Evolutionary conservation across 1,140 invertebrate species (phyloP).

Genomic region (fruit fly (Drosophila melanogaster)): Release_6_plus_ISO1_MT NT_033779.5:6899001-6899500

Average conservation of each 20-base stretch:
- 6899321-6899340: constrained; percentile 21
- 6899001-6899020: constrained; percentile 41
- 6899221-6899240: constrained; percentile 49
- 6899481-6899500: constrained; percentile 32
- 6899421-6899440: not conserved
- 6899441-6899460: no score
- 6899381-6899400: constrained; percentile 73
- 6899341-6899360: constrained; percentile 26
- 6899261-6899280: constrained; percentile 44
- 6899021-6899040: constrained; percentile 62
- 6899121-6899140: no score
- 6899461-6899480: not conserved
- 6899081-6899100: constrained; percentile 40
- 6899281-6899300: constrained; percentile 62
- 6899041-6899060: constrained; percentile 59
- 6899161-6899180: constrained; percentile 20
- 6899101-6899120: constrained; percentile 23
- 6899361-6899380: constrained; percentile 56
- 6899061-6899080: constrained; percentile 58
- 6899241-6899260: constrained; percentile 1
- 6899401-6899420: constrained; percentile 57
- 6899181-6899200: constrained; percentile 16
- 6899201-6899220: constrained; percentile 32
- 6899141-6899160: constrained; percentile 19
- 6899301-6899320: constrained; percentile 23